phyloP scores from a whole-genome alignment of 1,140 invertebrate genomes.

The Procambarus virginalis region DNA sequence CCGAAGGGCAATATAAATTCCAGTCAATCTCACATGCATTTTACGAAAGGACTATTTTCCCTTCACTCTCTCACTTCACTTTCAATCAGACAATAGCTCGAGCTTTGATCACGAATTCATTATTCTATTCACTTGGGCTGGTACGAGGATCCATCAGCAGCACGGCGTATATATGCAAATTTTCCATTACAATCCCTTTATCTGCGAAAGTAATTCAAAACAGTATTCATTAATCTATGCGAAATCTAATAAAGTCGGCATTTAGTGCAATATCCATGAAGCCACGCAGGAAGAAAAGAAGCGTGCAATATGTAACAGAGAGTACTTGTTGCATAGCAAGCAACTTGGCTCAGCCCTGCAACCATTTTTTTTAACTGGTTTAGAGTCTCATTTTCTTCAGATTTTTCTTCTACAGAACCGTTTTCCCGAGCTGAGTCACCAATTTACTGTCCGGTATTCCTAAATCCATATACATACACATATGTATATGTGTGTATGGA shows the following conservation, averaged over 20 bases:
- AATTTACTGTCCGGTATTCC: too few relatives aligned
- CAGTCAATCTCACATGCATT: not conserved
- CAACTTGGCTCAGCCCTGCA: not conserved
- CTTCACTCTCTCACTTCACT: not conserved
- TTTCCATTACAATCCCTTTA: not conserved
- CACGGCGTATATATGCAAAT: slow-evolving; percentile 5
- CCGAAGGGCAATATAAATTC: not conserved
- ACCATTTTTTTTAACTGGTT: not conserved
- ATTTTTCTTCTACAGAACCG: too few relatives aligned
- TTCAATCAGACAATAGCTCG: slow-evolving; percentile 1
- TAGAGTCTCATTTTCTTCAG: too few relatives aligned
- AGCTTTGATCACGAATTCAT: slow-evolving; percentile 24
- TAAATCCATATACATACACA: too few relatives aligned
- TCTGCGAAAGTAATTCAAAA: slow-evolving; percentile 14
- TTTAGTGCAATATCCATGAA: not conserved
- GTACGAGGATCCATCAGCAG: not conserved
- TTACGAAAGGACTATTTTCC: slow-evolving; percentile 8
- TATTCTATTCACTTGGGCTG: slow-evolving; percentile 9
- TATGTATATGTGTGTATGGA: too few relatives aligned
- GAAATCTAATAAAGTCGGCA: slow-evolving; percentile 31
- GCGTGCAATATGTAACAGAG: slow-evolving; percentile 7
- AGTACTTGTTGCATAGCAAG: not conserved
- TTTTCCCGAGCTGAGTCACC: too few relatives aligned
- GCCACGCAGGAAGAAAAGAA: not conserved
- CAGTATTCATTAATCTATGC: slow-evolving; percentile 15